These are phyloP conservation scores for Diabrotica balteata DNA, from an alignment of 2,888 invertebrate genomes.

Conservation along the genomic window DNA sequence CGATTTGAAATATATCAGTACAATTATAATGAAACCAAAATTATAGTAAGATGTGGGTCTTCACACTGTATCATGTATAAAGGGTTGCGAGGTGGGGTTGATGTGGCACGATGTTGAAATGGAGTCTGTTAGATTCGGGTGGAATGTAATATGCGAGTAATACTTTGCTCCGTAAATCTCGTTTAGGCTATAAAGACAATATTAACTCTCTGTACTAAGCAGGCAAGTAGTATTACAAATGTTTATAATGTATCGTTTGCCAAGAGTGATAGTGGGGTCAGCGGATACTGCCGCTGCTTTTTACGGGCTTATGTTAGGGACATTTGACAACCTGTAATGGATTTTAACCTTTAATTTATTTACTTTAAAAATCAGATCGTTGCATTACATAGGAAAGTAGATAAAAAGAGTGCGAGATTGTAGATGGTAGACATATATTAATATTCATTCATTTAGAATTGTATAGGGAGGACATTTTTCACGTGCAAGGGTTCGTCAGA, in stretches of 20 bases:
- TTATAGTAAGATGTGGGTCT: too few relatives aligned
- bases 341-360: too few relatives aligned
- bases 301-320: slow-evolving; percentile 10
- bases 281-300: slow-evolving; percentile 11
- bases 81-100: slow-evolving; percentile 26
- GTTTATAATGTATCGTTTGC: slow-evolving; percentile 32
- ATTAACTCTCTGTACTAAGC: slow-evolving; percentile 52
- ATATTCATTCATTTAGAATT: too few relatives aligned
- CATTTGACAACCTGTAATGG: too few relatives aligned
- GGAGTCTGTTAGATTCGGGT: slow-evolving; percentile 39
- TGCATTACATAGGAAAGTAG: too few relatives aligned
- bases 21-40: too few relatives aligned
- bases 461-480: too few relatives aligned
- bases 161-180: slow-evolving; percentile 57
- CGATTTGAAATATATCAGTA: too few relatives aligned
- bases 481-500: too few relatives aligned
- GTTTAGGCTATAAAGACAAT: slow-evolving; percentile 57
- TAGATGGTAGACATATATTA: too few relatives aligned
- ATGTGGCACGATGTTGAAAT: slow-evolving; percentile 15
- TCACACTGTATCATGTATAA: slow-evolving; percentile 16
- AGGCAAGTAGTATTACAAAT: slow-evolving; percentile 40
- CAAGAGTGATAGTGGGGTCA: slow-evolving; percentile 29
- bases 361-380: too few relatives aligned
- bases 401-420: too few relatives aligned
- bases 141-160: slow-evolving; percentile 59